Percentiles rank a stretch among this genome's conserved stretches.
phyloP scores from a whole-genome alignment of 2,113 vertebrate species.

The Rostratula benghalensis region DNA sequence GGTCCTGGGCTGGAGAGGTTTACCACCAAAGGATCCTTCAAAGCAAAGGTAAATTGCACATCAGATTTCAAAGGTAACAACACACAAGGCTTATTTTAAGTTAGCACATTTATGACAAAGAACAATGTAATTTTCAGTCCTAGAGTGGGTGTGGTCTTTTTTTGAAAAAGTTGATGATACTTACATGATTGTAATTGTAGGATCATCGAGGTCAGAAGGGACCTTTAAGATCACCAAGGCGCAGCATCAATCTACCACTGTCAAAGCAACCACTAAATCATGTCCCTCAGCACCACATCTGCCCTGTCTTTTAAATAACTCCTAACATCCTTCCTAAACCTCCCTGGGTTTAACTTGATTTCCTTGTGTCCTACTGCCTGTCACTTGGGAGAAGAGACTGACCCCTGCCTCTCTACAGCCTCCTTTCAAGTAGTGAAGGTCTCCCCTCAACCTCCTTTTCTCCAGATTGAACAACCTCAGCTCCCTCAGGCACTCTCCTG shows the following conservation, averaged over 20 bases:
- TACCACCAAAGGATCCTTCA: constrained; percentile 86
- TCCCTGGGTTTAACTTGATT: neutral
- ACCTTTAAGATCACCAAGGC: neutral
- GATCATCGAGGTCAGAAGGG: neutral
- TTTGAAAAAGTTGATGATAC: neutral
- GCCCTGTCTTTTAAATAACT: neutral
- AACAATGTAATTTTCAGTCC: neutral
- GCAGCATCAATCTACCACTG: neutral
- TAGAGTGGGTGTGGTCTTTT: neutral
- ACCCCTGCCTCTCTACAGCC: neutral
- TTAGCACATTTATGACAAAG: neutral
- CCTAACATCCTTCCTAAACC: neutral
- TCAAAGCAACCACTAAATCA: neutral
- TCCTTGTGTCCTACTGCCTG: neutral
- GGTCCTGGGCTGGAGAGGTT: constrained; percentile 88
- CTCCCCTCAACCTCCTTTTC: neutral
- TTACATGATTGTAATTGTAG: neutral
- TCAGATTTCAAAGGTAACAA: constrained; percentile 35
- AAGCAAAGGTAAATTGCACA: constrained; percentile 43
- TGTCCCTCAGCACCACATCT: neutral
- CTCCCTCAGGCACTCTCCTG: neutral
- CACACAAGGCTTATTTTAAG: neutral
- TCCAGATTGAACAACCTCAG: neutral
- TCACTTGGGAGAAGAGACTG: neutral
- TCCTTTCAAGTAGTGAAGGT: neutral